Base-by-base conservation (phyloP, 2,888 invertebrate genomes). In the Auanema freiburgensis region DNA sequence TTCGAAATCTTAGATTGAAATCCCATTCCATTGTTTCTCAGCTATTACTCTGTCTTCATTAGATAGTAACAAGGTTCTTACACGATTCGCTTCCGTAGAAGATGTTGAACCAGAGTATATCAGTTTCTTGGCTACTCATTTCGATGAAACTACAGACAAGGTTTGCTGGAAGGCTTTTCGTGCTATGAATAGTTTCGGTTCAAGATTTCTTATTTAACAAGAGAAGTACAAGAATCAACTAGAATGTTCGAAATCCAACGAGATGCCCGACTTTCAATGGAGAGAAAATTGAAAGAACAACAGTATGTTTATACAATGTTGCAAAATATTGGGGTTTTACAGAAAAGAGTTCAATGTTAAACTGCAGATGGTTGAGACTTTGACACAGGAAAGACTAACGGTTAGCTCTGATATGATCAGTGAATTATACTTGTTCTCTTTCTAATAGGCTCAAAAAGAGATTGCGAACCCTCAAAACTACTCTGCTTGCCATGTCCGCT, bases 31-130 rank as follows among this genome's bases (percentile, higher is more conserved):
- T 52, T 52, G 18, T 52, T 23, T 18, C 8, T 40, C 33, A 33
- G 55, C 4, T n/a, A 55, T 40, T 12, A 55, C n/a, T 8, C 10
- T 55, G 14, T 40, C 44, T 5, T 43, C 42, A 11, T 46, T 57
- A 23, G 57, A 57, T 24, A 23, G 18, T 23, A 24, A 57, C 57
- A 57, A 64, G 55, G 64, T 64, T 21, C 23, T 64, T 2, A 44
- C 64, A 3, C 64, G 64, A 11, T 55, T 64, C 12, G 25, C 59
- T 10, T 42, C 54, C 10, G 49, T 64, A 6, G 64, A 64, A 24
- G 64, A 64, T 49, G 16, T 64, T 33, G 64, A 64, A 55, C 42
- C 59, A 14, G 64, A 59, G 24, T 64, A 64, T 58, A 24, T 64
- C 16, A 40, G 49, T 16, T 64, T 40, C 50, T 59, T 64, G 21